Conservation (phyloP, 2,888 invertebrate genomes). For the Timandra comae region DNA sequence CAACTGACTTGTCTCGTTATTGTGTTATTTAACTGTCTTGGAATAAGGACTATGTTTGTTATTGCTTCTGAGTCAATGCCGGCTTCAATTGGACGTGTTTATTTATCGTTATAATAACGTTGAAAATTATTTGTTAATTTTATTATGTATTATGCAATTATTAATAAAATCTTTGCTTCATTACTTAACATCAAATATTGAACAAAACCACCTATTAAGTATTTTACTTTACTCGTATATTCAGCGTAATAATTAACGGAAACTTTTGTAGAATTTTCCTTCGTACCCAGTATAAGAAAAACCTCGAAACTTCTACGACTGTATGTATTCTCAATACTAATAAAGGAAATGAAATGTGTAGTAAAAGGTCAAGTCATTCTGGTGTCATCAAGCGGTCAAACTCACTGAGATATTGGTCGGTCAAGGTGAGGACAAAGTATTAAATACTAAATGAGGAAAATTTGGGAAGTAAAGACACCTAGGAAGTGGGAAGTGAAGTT, state of each 20-base stretch:
- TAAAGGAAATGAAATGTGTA: slow-evolving; percentile 50
- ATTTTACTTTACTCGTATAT: too few relatives aligned
- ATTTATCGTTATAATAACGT: background rate
- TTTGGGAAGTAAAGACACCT: slow-evolving; percentile 11
- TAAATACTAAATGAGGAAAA: slow-evolving; percentile 21
- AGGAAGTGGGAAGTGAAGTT: slow-evolving; percentile 34
- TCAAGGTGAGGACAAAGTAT: slow-evolving; percentile 43
- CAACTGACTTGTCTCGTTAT: slow-evolving; percentile 23
- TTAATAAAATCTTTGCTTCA: too few relatives aligned
- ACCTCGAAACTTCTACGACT: slow-evolving; percentile 18
- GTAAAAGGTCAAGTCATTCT: slow-evolving; percentile 47
- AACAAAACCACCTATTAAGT: too few relatives aligned
- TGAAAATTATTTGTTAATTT: too few relatives aligned
- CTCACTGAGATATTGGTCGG: slow-evolving; percentile 29
- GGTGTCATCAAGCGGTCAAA: slow-evolving; percentile 41
- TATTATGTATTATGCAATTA: too few relatives aligned
- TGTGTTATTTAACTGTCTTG: slow-evolving; percentile 22
- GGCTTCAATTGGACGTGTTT: slow-evolving; percentile 20
- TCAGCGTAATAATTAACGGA: too few relatives aligned
- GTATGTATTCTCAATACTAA: slow-evolving; percentile 36
- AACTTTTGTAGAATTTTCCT: slow-evolving; percentile 12
- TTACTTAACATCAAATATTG: too few relatives aligned
- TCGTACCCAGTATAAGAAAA: slow-evolving; percentile 20
- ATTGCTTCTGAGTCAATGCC: slow-evolving; percentile 24
- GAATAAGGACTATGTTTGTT: slow-evolving; percentile 27